phyloP scores from a whole-genome alignment of 2,888 invertebrate species.

The Aleiodes alternator region DNA sequence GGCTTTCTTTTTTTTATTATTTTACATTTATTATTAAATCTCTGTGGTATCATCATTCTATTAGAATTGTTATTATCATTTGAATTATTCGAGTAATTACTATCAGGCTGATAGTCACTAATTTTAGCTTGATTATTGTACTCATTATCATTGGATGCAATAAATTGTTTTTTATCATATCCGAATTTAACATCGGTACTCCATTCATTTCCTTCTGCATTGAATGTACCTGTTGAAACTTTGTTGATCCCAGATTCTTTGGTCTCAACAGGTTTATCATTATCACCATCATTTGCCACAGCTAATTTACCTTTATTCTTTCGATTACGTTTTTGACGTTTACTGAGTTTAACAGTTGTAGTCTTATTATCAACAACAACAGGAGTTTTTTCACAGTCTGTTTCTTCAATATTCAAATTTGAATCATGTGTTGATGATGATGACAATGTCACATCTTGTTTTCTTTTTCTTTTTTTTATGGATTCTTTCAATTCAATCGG shows the following conservation, averaged over 20 bases:
- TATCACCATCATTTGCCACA: conserved; percentile 35
- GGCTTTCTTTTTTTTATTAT: conserved; percentile 69
- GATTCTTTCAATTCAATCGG: too few species aligned
- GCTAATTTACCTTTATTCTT: conserved; percentile 53
- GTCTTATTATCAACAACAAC: conserved; percentile 8
- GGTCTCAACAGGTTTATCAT: conserved; percentile 9
- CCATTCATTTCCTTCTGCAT: conserved; percentile 59
- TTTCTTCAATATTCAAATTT: conserved; percentile 49
- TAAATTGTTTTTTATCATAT: background rate
- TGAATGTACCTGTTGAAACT: conserved; percentile 48
- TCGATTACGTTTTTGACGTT: conserved; percentile 67
- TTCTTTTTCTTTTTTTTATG: too few species aligned
- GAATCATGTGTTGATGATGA: too few species aligned
- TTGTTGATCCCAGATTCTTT: conserved; percentile 37
- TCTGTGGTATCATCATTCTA: too few species aligned
- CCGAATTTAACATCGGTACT: conserved; percentile 52
- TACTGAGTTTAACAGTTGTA: conserved; percentile 58
- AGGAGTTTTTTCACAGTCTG: conserved; percentile 16
- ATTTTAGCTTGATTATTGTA: background rate
- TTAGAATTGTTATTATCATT: background rate
- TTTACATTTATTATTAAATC: conserved; percentile 37
- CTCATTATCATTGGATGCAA: background rate
- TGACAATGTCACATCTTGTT: too few species aligned
- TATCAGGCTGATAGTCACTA: background rate
- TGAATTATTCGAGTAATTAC: conserved; percentile 3